A percentile compares a stretch with the other conserved stretches of the same genome.
Evolutionary conservation across 2,797 vertebrate species (phyloP).

Genomic region (Thalassophryne amazonica): DNA sequence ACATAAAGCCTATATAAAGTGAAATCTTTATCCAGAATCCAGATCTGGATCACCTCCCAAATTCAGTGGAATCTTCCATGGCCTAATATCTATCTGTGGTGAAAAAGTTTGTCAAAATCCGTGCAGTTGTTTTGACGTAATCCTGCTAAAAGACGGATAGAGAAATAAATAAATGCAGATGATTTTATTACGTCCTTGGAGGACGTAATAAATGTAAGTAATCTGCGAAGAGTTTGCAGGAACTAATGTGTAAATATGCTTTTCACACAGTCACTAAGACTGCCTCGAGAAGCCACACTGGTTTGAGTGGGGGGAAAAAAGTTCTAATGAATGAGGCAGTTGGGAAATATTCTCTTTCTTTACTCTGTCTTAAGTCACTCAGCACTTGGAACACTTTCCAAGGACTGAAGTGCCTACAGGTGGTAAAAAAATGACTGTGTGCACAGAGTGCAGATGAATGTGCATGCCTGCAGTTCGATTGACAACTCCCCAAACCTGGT

Average conservation of each 20-base stretch:
- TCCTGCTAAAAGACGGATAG: too few species aligned
- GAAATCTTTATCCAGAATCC: too few species aligned
- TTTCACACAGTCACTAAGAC: too few species aligned
- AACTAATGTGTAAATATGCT: constrained; percentile 49
- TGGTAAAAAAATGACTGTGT: constrained; percentile 36
- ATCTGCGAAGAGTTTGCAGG: constrained; percentile 15
- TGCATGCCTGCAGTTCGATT: constrained; percentile 13
- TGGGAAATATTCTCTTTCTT: constrained; percentile 57
- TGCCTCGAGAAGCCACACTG: constrained; percentile 38
- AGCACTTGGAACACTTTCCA: constrained; percentile 54
- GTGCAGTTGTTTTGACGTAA: too few species aligned
- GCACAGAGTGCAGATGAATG: constrained; percentile 3
- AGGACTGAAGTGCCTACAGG: constrained; percentile 34
- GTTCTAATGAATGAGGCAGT: constrained; percentile 43
- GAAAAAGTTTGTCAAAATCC: too few species aligned
- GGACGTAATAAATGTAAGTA: too few species aligned
- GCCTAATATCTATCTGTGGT: too few species aligned
- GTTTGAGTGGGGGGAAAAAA: constrained; percentile 25
- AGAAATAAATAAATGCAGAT: too few species aligned
- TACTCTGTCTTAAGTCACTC: constrained; percentile 48
- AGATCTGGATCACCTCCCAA: too few species aligned
- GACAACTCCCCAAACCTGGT: constrained; percentile 48
- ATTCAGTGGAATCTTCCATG: too few species aligned
- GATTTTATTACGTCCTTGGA: too few species aligned
- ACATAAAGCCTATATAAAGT: too few species aligned